phyloP scores from a whole-genome alignment of 2,888 invertebrate species.

The Synanthedon andrenaeformis region DNA sequence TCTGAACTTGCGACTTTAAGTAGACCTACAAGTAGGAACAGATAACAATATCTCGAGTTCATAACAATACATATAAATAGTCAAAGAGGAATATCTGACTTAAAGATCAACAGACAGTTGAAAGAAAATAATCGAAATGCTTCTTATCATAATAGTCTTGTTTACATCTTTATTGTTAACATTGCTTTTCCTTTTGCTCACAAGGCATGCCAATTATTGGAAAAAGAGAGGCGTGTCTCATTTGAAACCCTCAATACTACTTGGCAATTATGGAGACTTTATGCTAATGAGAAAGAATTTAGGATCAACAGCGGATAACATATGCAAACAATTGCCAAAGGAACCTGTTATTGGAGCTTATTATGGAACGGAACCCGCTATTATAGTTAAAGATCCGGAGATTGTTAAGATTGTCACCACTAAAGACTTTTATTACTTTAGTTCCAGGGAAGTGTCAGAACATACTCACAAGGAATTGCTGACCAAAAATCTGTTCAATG shows the following conservation, averaged over 20 bases:
- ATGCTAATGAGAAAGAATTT: conserved; percentile 14
- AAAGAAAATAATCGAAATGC: not conserved
- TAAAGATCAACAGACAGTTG: too few relatives aligned
- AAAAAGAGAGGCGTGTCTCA: conserved; percentile 21
- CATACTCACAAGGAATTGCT: conserved; percentile 26
- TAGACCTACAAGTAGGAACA: too few relatives aligned
- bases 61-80: too few relatives aligned
- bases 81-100: too few relatives aligned
- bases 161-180: not conserved
- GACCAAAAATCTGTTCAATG: conserved; percentile 28
- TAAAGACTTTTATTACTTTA: conserved; percentile 45
- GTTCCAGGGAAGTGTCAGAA: conserved; percentile 28
- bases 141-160: not conserved
- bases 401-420: conserved; percentile 33
- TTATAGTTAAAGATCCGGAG: conserved; percentile 14
- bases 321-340: conserved; percentile 16
- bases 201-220: conserved; percentile 23
- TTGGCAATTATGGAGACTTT: conserved; percentile 30
- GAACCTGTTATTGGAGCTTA: conserved; percentile 8
- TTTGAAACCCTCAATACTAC: conserved; percentile 21
- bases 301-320: conserved; percentile 11
- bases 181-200: not conserved
- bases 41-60: too few relatives aligned
- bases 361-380: conserved; percentile 7
- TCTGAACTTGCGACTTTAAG: too few relatives aligned